Percentiles rank a stretch among this genome's conserved stretches.
phyloP scores from a whole-genome alignment of 2,113 vertebrate genomes.

The Catagonus wagneri region DNA sequence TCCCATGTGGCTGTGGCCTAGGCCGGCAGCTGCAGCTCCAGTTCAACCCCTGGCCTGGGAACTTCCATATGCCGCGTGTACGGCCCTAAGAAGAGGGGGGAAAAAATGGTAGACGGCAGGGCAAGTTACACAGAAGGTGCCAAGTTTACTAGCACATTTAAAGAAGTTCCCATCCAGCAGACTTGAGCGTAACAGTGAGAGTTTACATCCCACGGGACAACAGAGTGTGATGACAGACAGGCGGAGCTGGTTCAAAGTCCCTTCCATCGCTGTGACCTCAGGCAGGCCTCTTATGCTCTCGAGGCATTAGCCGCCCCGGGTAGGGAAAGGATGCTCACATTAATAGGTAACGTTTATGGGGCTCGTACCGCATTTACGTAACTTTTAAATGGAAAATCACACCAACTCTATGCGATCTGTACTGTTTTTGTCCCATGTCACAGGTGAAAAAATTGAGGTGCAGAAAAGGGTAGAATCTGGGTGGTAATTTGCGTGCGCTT shows the following conservation, averaged over 20 bases:
- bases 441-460: background rate
- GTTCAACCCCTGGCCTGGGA: no score
- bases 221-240: background rate
- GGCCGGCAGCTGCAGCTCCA: no score
- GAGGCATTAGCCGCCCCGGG: no score
- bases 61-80: no score
- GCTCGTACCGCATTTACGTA: background rate
- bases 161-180: background rate
- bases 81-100: no score
- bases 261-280: background rate
- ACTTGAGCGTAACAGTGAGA: background rate
- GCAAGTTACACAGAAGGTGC: background rate
- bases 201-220: background rate
- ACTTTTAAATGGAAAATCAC: conserved; percentile 4
- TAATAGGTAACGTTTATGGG: background rate
- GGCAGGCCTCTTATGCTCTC: background rate
- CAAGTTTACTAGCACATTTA: background rate
- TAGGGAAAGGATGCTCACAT: background rate
- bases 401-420: background rate
- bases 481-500: background rate
- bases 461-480: background rate
- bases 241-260: background rate
- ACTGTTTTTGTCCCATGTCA: background rate
- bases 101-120: background rate
- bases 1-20: no score